Evolutionary conservation across 1,140 invertebrate genomes (phyloP), one percentile per base, ranked within the genome.

Genomic region (Cylas formicarius): DNA sequence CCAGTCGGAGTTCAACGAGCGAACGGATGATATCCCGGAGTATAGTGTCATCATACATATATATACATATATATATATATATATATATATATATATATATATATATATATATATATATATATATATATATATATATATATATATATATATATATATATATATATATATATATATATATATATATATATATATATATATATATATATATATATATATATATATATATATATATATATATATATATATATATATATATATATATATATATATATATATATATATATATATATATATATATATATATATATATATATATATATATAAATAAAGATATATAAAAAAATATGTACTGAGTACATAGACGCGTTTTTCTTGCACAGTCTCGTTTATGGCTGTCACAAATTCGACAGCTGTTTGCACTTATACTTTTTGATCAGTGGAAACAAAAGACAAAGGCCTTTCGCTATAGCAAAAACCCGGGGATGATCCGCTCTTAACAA

Each of bases 31-130:
- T 31, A 26, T 8, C 24, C 24, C 8, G n/a, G 24, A 26, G 24
- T 8, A 26, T 26, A 26, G 8, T 26, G 24, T 8, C 8, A 8
- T 8, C 24, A 8, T 8, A 26, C 24, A n/a, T n/a, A 26, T 26
- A 26, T 26, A 26, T 26, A 26, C 24, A 26, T 8, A n/a, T 26
- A 29, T 29, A 29, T 29, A 29, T 29, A 29, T 29, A 29, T 29
- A 29, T 29, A 29, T 29, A 29, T 29, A 29, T 29, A 29, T 29
- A 29, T 29, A 29, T 29, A 29, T 29, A 29, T 29, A 29, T 29
- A 29, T 29, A 29, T 29, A 29, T 29, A 29, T 29, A 29, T 29
- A 29, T 29, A 29, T 29, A 29, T 29, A 29, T 29, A 29, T 29
- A 29, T 29, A 29, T 29, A 29, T 29, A 29, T 29, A 29, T 29